Base-by-base conservation (phyloP, 2,888 invertebrate genomes). In the Epinotia bilunana region DNA sequence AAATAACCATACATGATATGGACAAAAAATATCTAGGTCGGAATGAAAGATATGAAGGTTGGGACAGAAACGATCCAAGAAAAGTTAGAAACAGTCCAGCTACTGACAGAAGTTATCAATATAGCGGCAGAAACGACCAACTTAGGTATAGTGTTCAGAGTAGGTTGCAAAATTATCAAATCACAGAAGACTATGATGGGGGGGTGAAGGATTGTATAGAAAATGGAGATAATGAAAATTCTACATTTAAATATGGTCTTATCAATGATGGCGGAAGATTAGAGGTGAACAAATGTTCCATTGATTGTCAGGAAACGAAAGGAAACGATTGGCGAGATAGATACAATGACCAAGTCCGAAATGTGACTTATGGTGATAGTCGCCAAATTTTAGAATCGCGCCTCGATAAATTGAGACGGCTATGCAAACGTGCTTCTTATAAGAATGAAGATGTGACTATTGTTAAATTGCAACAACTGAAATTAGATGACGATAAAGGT, bases 381-480 rank as follows among this genome's bases (percentile, higher is more conserved):
- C 55, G 43, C 18, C 20, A 58, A n/a, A 28, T 16, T 20, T 2
- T 13, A 46, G 11, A 3, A 49, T 33, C 58, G 3, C 69, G 58
- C 16, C 23, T 69, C 11, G 13, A 39, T 6, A 69, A 20, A n/a
- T 3, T 58, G 1, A 58, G 43, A 39, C 20, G 3, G 16, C 23
- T 58, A 23, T 58, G 43, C 11, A 58, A 43, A 28, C 46, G 11
- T 3, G 23, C 58, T 11, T 20, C 57, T 20, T 58, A 28, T 16
- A 58, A 43, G 23, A 20, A 43, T 1, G 43, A 53, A 28, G 43
- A 65, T 33, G 12, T 53, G 12, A 16, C 53, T 0, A 23, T 67
- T 55, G 11, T 9, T 18, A 58, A 65, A 20, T 33, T 60, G 12
- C 58, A 65, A 2, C 33, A 73, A 18, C 60, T 60, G 3, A 73